Conservation (phyloP, 2,888 invertebrate genomes). For the Oconnorella tubifera region DNA sequence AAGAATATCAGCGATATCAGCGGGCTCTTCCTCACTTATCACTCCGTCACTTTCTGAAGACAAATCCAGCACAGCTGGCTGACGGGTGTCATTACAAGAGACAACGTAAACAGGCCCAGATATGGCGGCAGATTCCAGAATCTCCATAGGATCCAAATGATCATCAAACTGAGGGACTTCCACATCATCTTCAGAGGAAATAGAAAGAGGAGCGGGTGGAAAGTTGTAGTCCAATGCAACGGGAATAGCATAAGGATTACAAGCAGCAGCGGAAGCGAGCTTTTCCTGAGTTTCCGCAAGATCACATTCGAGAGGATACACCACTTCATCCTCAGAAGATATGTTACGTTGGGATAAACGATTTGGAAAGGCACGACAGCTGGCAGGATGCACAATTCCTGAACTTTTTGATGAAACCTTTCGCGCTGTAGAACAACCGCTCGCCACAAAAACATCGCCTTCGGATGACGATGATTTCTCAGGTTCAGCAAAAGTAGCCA, state of each 20-base stretch:
- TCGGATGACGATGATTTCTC: neutral
- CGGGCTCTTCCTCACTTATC: constrained; percentile 10
- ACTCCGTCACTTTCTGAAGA: constrained; percentile 12
- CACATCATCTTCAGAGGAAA: constrained; percentile 12
- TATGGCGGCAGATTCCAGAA: constrained; percentile 5
- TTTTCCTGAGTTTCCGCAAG: neutral
- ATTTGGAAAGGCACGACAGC: no score
- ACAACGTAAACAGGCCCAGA: neutral
- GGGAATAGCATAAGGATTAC: constrained; percentile 7
- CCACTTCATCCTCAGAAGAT: constrained; percentile 13
- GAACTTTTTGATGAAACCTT: neutral
- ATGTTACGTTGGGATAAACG: neutral
- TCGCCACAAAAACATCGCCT: neutral
- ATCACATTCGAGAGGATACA: constrained; percentile 11
- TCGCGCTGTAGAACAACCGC: neutral
- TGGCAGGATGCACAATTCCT: neutral
- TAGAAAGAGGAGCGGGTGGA: constrained; percentile 2
- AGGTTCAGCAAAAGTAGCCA: neutral
- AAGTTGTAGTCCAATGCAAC: neutral
- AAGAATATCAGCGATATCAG: constrained; percentile 15
- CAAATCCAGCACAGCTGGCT: constrained; percentile 7
- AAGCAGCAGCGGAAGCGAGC: constrained; percentile 10
- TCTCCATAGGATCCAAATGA: neutral
- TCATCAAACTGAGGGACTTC: constrained; percentile 1
- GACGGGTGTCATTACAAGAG: neutral